Conservation (phyloP, 2,888 invertebrate genomes). For the Blastobasis adustella region DNA sequence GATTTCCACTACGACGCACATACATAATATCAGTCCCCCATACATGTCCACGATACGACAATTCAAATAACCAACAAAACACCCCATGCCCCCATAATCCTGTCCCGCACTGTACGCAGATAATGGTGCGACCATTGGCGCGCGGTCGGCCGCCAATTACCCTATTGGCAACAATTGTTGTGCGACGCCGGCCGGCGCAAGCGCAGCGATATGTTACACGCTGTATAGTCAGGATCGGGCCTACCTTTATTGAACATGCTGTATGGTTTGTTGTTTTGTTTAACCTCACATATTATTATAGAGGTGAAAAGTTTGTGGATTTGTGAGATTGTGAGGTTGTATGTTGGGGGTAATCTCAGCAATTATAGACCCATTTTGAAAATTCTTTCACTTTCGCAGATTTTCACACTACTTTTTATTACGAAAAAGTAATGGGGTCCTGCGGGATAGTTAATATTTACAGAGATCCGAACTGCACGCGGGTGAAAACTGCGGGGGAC, state of each 20-base stretch:
- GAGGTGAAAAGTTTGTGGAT: neutral
- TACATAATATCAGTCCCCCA: neutral
- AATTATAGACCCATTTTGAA: too few species aligned
- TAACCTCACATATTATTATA: neutral
- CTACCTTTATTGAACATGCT: too few species aligned
- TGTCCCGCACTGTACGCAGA: slow-evolving; percentile 38
- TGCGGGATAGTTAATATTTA: too few species aligned
- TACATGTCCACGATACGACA: neutral
- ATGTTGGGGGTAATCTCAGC: neutral
- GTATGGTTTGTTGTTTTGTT: too few species aligned
- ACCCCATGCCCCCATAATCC: neutral
- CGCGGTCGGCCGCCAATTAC: slow-evolving; percentile 67
- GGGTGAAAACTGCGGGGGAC: too few species aligned
- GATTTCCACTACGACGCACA: neutral
- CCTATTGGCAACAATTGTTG: slow-evolving; percentile 71
- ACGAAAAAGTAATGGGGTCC: too few species aligned
- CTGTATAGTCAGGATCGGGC: too few species aligned
- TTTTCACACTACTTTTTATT: too few species aligned
- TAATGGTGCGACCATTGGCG: slow-evolving; percentile 71
- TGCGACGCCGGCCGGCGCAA: slow-evolving; percentile 55
- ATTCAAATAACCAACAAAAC: neutral
- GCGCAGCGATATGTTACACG: too few species aligned
- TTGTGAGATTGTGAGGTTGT: neutral
- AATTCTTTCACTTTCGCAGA: too few species aligned
- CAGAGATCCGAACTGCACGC: too few species aligned